Conservation (phyloP, 2,797 vertebrate genomes). For the Gadopsis marmoratus region DNA sequence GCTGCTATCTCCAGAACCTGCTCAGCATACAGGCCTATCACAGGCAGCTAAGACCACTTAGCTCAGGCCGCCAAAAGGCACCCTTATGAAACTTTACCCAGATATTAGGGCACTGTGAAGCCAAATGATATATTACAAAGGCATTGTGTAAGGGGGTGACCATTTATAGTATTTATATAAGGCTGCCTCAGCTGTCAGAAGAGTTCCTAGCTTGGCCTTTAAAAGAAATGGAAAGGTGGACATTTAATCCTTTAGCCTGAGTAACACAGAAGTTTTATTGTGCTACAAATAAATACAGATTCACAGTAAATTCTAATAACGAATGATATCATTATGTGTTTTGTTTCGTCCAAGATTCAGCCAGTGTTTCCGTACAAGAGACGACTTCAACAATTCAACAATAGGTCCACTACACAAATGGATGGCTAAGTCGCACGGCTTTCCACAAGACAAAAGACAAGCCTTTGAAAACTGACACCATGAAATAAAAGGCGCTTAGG, state of each 20-base stretch:
- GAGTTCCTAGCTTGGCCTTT: constrained; percentile 54
- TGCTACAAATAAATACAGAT: constrained; percentile 35
- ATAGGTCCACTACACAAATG: constrained; percentile 71
- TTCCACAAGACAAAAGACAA: constrained; percentile 79
- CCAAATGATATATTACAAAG: constrained; percentile 84
- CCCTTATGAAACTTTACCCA: constrained; percentile 86
- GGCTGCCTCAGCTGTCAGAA: constrained; percentile 65
- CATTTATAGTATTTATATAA: constrained; percentile 78
- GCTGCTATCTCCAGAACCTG: constrained; percentile 88
- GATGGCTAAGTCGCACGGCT: constrained; percentile 72
- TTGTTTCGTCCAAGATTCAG: constrained; percentile 61
- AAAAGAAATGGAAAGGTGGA: constrained; percentile 52
- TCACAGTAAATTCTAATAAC: constrained; percentile 41
- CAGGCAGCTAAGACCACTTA: constrained; percentile 85
- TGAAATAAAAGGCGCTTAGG: constrained; percentile 82
- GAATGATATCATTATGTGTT: constrained; percentile 54
- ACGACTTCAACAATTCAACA: constrained; percentile 68
- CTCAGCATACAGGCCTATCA: constrained; percentile 84
- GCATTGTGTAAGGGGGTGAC: constrained; percentile 77
- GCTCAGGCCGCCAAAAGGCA: constrained; percentile 81
- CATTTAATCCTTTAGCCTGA: constrained; percentile 42
- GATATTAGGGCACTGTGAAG: constrained; percentile 85
- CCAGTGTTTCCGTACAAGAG: constrained; percentile 62
- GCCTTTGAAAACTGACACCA: constrained; percentile 83
- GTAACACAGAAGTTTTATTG: constrained; percentile 1